A percentile compares a stretch with the other conserved stretches of the same genome.
phyloP scores from a whole-genome alignment of 1,140 invertebrate genomes.

The Ladona fulva region DNA sequence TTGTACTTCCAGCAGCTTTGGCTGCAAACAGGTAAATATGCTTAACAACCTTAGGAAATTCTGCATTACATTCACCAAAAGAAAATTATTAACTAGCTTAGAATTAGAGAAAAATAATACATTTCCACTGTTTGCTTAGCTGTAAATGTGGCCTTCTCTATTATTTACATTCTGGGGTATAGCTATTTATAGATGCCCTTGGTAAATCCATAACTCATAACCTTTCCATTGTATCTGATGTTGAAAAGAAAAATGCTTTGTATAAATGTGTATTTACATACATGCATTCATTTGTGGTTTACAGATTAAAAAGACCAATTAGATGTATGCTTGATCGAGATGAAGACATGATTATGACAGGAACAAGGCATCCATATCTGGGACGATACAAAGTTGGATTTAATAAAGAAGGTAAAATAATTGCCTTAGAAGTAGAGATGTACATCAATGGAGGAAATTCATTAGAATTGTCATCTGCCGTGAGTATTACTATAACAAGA shows the following conservation, averaged over 20 bases:
- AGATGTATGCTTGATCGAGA: slow-evolving; percentile 84
- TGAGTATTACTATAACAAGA: slow-evolving; percentile 38
- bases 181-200: background rate
- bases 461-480: slow-evolving; percentile 69
- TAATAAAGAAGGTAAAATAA: slow-evolving; percentile 60
- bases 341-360: slow-evolving; percentile 86
- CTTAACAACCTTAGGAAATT: too few species aligned
- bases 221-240: too few species aligned
- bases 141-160: background rate
- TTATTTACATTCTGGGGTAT: background rate
- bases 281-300: slow-evolving; percentile 17
- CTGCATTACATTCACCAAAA: background rate
- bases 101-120: background rate
- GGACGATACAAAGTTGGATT: slow-evolving; percentile 81
- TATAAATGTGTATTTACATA: background rate
- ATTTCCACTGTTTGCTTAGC: background rate
- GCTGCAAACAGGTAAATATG: slow-evolving; percentile 43
- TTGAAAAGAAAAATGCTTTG: background rate
- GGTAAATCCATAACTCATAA: too few species aligned
- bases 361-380: slow-evolving; percentile 79
- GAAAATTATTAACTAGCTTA: background rate
- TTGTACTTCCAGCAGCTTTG: slow-evolving; percentile 40
- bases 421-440: slow-evolving; percentile 58
- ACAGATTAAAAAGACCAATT: slow-evolving; percentile 63
- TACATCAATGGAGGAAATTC: slow-evolving; percentile 80